These are phyloP conservation scores for Drosophila lacteicornis DNA, from an alignment of 1,140 invertebrate genomes.

Conservation along the genomic window DNA sequence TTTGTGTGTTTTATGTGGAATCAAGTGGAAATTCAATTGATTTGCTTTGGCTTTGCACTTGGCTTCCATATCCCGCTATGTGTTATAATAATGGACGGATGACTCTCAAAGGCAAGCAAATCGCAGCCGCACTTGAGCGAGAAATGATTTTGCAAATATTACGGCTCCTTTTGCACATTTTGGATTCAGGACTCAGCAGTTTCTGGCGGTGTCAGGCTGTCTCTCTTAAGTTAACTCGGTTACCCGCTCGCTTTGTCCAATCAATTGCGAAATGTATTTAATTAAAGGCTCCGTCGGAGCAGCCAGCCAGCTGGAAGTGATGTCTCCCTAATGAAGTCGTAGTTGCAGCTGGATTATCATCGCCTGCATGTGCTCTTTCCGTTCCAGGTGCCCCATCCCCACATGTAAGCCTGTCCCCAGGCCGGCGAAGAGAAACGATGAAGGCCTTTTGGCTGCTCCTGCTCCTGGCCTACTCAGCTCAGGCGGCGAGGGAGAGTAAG, in stretches of 20 bases:
- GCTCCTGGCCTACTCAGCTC: constrained; percentile 19
- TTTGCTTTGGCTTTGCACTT: constrained; percentile 72
- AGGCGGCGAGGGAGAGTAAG: constrained; percentile 65
- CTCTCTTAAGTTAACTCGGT: constrained; percentile 25
- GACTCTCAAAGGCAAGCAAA: constrained; percentile 59
- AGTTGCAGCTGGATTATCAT: constrained; percentile 20
- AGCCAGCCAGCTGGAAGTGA: constrained; percentile 33
- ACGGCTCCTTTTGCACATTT: constrained; percentile 11
- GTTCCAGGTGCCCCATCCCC: constrained; percentile 9
- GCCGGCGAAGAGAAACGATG: constrained; percentile 12
- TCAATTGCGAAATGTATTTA: constrained; percentile 57
- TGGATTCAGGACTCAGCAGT: not conserved
- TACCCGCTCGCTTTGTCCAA: constrained; percentile 45
- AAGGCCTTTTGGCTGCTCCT: constrained; percentile 51
- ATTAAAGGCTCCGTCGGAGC: constrained; percentile 36
- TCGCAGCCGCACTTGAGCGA: constrained; percentile 50
- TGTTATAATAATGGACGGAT: constrained; percentile 63
- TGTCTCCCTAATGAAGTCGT: constrained; percentile 43
- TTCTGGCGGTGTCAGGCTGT: constrained; percentile 61
- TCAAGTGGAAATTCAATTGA: constrained; percentile 83
- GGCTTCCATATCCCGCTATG: constrained; percentile 17
- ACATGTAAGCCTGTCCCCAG: constrained; percentile 24
- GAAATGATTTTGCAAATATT: constrained; percentile 70
- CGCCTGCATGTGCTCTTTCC: not conserved
- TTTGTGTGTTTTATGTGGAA: constrained; percentile 73